Evolutionary conservation across 2,113 vertebrate species (phyloP), one percentile per base, ranked within the genome.

Genomic region (Mastomys coucha): DNA sequence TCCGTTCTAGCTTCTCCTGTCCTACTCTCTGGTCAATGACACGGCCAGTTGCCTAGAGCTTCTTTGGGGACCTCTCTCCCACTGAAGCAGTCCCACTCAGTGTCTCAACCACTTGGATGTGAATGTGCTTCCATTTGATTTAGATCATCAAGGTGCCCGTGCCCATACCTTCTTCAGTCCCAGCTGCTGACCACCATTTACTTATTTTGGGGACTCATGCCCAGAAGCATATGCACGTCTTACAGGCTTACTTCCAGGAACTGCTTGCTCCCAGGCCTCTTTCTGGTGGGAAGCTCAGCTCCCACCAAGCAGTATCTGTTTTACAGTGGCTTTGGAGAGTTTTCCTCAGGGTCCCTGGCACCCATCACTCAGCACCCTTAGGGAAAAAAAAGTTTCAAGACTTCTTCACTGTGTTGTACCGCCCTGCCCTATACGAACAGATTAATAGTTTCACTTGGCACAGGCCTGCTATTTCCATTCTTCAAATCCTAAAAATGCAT

Each of bases 401-500:
- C 89, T 65, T 84, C 36, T 82, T 70, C 72, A 73, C n/a, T 87
- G 10, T 87, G 10, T 87, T 49, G 45, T 11, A 42, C 96, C 31
- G 51, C 60, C 67, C 91, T 78, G 12, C 58, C 42, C 96, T 87
- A 19, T 67, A 76, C 4, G 89, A 85, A 72, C 65, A 89, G 93
- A 89, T 94, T 78, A 96, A 89, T 42, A 89, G 94, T 97, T 93
- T 94, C 51, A 0, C 88, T 96, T 97, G 95, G 93, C 95, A 97
- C 82, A 1, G 12, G 69, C 86, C 89, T 95, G 73, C 91, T 91
- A 33, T 91, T 95, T 95, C 95, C 97, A 96, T 95, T 95, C 94
- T 93, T 94, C 91, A 91, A n/a, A 94, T 95, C 89, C 95, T 97
- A 98, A 97, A 97, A 96, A 96, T 67, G 70, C 70, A 70, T 31